Evolutionary conservation across 30 jellyfish, hydroid and myxozoan species (phyloP), one percentile per base, ranked within the genome.

Genomic region (Pseudorhiza aurosa): DNA sequence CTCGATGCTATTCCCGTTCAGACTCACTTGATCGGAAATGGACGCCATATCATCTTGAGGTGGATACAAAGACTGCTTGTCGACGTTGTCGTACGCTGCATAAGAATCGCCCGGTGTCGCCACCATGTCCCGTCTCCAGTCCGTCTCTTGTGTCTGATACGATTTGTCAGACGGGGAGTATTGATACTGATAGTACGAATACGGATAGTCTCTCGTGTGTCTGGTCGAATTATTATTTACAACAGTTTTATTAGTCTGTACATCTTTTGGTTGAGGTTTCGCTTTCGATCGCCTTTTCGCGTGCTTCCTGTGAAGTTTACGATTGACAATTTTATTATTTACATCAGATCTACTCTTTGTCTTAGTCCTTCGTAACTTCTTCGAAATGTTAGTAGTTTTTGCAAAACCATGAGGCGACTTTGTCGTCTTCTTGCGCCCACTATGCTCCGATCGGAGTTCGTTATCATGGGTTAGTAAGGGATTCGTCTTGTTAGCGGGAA

Each of bases 201-300:
- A 88, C 27, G 94, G 90, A 82, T 58, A 78, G 81, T 80, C 90
- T 32, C 91, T 65, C 58, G 89, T 80, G 33, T 21, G 82, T 47
- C 95, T 44, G 42, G 62, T 51, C 26, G 84, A 12, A 47, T 33
- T 33, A 56, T 56, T 75, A 80, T 80, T 64, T 80, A 50, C 77
- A 80, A 22, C 27, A 29, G 21, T 25, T 25, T 76, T 76, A 50
- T 39, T 59, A 15, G 83, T 45, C 39, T 57, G 49, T 11, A 17
- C 73, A 47, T 40, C 44, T 24, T 57, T 73, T 18, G 8, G 12
- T 5, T 64, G 35, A 36, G 89, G 49, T 27, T 26, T 42, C 14
- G 46, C 21, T 39, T 44, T 75, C 55, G 86, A 26, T 75, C 91
- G 29, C 88, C 94, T 88, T 46, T 81, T 88, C 85, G 64, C 67